Conservation (phyloP, 1,140 invertebrate genomes). For the Drosophila arawakana region DNA sequence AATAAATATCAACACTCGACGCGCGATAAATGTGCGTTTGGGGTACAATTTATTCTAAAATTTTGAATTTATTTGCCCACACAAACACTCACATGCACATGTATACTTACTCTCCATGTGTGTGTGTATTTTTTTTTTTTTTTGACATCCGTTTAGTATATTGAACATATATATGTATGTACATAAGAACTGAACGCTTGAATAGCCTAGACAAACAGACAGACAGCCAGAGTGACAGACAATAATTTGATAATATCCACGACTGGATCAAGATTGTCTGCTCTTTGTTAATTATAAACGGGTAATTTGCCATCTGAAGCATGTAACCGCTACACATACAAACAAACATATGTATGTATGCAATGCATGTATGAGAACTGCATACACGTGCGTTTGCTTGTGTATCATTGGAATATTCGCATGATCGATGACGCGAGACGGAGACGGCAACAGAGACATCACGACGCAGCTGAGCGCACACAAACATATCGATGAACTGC, state of each 20-base stretch:
- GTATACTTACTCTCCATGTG: not conserved
- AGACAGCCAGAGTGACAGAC: not conserved
- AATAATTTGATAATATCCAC: constrained; percentile 18
- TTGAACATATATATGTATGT: not conserved
- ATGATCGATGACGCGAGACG: constrained; percentile 56
- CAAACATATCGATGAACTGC: constrained; percentile 9
- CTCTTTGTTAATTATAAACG: constrained; percentile 31
- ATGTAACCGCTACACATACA: constrained; percentile 44
- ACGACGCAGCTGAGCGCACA: constrained; percentile 5
- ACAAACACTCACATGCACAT: not conserved
- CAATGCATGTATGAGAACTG: constrained; percentile 9
- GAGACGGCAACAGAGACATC: constrained; percentile 22
- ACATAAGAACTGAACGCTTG: constrained; percentile 26
- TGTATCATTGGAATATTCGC: constrained; percentile 12
- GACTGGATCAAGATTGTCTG: constrained; percentile 15
- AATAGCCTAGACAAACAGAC: constrained; percentile 25
- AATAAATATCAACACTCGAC: constrained; percentile 31
- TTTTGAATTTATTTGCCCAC: constrained; percentile 21
- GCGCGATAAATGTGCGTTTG: constrained; percentile 16
- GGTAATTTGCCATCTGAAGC: constrained; percentile 54
- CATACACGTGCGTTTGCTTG: not conserved
- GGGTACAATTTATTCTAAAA: constrained; percentile 40
- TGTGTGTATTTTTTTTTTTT: constrained; percentile 10
- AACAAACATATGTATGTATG: constrained; percentile 8
- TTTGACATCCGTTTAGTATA: not conserved